Conservation (phyloP, 1,140 invertebrate genomes). For the Solenopsis fugax region DNA sequence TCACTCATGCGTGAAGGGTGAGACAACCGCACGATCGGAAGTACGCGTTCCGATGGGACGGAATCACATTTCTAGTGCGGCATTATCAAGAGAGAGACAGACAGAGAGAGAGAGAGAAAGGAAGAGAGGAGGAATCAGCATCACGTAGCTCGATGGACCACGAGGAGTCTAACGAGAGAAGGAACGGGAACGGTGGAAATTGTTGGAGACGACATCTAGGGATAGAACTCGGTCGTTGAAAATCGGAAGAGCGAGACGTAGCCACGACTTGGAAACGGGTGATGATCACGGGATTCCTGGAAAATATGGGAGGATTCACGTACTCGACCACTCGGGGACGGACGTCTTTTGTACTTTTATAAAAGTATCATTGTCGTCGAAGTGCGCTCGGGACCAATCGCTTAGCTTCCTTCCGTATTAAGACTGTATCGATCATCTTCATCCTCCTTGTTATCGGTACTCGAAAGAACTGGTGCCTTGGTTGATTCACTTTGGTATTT, state of each 20-base stretch:
- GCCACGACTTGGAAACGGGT: conserved; percentile 3
- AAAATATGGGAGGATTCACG: conserved; percentile 26
- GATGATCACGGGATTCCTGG: conserved; percentile 42
- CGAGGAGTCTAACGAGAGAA: conserved; percentile 39
- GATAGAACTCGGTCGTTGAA: conserved; percentile 34
- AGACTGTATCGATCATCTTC: conserved; percentile 53
- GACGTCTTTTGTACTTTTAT: conserved; percentile 74
- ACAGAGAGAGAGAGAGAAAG: not conserved
- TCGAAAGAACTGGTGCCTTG: conserved; percentile 61
- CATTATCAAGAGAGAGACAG: not conserved
- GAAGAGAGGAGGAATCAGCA: conserved; percentile 19
- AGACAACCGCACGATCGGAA: conserved; percentile 61
- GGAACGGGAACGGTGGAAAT: conserved; percentile 39
- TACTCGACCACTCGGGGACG: conserved; percentile 28
- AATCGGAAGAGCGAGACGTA: conserved; percentile 19
- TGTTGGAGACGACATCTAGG: conserved; percentile 19
- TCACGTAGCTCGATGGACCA: conserved; percentile 62
- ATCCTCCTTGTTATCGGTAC: conserved; percentile 8
- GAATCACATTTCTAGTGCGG: conserved; percentile 49
- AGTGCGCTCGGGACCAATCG: conserved; percentile 55
- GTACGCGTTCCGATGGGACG: conserved; percentile 66
- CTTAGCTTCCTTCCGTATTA: conserved; percentile 16
- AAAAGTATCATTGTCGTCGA: conserved; percentile 35
- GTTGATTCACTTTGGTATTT: conserved; percentile 21
- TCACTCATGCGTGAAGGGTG: conserved; percentile 67